Conservation (phyloP, 2,888 invertebrate genomes). For the Tetropium fuscum region DNA sequence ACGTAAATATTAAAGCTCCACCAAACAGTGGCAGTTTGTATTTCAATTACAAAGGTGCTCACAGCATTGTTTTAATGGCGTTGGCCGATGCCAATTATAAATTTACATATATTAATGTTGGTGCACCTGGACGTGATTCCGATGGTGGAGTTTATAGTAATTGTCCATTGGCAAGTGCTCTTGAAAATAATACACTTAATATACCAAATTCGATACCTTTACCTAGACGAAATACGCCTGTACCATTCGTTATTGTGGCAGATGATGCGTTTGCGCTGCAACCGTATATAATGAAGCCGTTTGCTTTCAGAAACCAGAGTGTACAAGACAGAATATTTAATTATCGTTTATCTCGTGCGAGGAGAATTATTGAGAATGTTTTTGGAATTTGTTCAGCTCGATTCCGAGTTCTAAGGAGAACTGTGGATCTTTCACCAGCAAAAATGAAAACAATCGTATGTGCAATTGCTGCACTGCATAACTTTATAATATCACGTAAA, state of each 20-base stretch:
- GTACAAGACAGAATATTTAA: conserved; percentile 36
- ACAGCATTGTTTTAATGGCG: conserved; percentile 6
- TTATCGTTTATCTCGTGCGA: conserved; percentile 29
- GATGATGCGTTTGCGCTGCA: conserved; percentile 24
- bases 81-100: conserved; percentile 6
- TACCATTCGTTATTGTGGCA: background rate
- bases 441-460: background rate
- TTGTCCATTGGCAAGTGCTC: conserved; percentile 27
- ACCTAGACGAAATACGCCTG: no score
- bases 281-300: conserved; percentile 39
- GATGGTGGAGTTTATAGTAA: conserved; percentile 36
- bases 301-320: conserved; percentile 26
- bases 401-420: conserved; percentile 42
- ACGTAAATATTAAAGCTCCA: background rate
- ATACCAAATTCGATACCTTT: background rate
- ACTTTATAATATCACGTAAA: background rate
- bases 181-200: conserved; percentile 2
- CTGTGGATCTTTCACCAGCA: conserved; percentile 10
- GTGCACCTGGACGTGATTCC: conserved; percentile 18
- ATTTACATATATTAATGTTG: background rate
- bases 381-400: conserved; percentile 35
- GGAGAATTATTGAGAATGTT: conserved; percentile 32
- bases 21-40: conserved; percentile 3
- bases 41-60: conserved; percentile 2
- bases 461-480: background rate